These are phyloP conservation scores for Oryctes rhinoceros DNA, from an alignment of 1,140 invertebrate genomes.

Conservation along the genomic window DNA sequence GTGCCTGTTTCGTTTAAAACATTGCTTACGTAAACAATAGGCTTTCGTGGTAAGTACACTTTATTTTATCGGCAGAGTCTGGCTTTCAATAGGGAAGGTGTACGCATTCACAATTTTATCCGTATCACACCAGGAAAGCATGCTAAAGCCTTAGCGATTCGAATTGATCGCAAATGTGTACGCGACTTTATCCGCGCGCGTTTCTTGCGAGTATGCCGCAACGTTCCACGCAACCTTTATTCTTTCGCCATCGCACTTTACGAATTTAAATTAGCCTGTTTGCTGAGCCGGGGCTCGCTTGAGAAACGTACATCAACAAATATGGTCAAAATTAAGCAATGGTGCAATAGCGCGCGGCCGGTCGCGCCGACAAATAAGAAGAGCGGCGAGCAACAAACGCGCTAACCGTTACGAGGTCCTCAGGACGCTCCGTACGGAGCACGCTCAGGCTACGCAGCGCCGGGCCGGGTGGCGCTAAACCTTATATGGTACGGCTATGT, in stretches of 20 bases:
- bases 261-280: constrained; percentile 33
- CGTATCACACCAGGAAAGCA: too few relatives aligned
- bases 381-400: constrained; percentile 13
- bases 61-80: too few relatives aligned
- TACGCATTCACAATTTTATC: too few relatives aligned
- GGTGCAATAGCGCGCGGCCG: constrained; percentile 4
- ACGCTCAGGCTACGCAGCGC: constrained; percentile 10
- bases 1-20: too few relatives aligned
- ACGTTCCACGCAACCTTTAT: constrained; percentile 15
- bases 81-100: too few relatives aligned
- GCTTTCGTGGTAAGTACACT: too few relatives aligned
- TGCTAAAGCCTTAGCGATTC: too few relatives aligned
- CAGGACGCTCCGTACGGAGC: not conserved
- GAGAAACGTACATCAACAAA: constrained; percentile 23
- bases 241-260: constrained; percentile 24
- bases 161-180: not conserved
- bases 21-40: too few relatives aligned
- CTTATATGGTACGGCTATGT: constrained; percentile 35
- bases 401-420: not conserved
- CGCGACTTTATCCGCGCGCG: not conserved
- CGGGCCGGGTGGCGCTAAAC: constrained; percentile 38
- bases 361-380: not conserved
- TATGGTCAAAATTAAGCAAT: constrained; percentile 35
- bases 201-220: not conserved
- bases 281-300: not conserved